Base-by-base conservation (phyloP, 2,888 invertebrate species). In the Eledona agricola region DNA sequence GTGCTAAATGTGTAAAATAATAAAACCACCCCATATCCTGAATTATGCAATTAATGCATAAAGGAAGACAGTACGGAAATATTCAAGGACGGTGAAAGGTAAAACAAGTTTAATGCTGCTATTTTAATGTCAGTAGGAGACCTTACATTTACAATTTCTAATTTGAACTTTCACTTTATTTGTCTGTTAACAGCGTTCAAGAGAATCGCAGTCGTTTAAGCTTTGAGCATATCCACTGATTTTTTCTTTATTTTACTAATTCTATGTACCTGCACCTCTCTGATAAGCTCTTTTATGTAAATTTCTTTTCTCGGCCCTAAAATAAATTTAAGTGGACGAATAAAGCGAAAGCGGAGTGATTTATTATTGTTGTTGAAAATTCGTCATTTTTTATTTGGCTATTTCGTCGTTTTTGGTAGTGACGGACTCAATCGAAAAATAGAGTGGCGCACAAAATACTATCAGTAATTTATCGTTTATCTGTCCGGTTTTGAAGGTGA, bases 161-260 rank as follows among this genome's bases (percentile, higher is more conserved):
- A 64, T 64, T 63, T 64, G 54, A 59, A 66, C 69, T 69, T 70
- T 71, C 69, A 69, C 70, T 69, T 67, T 65, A 65, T 58, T 55
- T 46, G 45, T 59, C 26, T 49, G 40, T 50, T 32, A 29, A 12
- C 28, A 6, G 17, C 10, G 19, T 38, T n/a, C n/a, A 20, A 25
- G 13, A 9, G n/a, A n/a, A n/a, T n/a, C n/a, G n/a, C n/a, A n/a
- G n/a, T n/a, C n/a, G n/a, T n/a, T n/a, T n/a, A n/a, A n/a, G n/a
- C n/a, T n/a, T n/a, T n/a, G n/a, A n/a, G n/a, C n/a, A n/a, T n/a
- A n/a, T n/a, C n/a, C n/a, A n/a, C n/a, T n/a, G n/a, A n/a, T 22
- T 22, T 22, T 28, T 28, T 28, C 28, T 28, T 28, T 6, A 28
- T 9, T 28, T 40, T 7, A 1, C n/a, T n/a, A n/a, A n/a, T n/a